A percentile compares a stretch with the other conserved stretches of the same genome.
These are phyloP conservation scores for Spatulosminthurus flaviceps DNA, from an alignment of 2,888 invertebrate genomes.

Conservation along the genomic window DNA sequence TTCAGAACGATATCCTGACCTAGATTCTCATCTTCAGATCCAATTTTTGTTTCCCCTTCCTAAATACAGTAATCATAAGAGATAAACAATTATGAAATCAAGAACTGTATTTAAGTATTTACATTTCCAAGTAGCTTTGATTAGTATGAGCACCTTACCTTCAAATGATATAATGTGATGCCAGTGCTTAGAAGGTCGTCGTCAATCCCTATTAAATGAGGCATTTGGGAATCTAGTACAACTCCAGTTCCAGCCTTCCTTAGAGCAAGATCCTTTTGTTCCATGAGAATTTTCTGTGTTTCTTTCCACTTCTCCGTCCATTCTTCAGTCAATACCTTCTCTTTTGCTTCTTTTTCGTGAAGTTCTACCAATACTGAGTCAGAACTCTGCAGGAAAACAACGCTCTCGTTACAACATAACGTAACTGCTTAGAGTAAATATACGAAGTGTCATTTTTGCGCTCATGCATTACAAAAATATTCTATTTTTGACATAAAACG, in stretches of 20 bases:
- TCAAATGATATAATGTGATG: slow-evolving; percentile 88
- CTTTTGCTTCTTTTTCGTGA: slow-evolving; percentile 87
- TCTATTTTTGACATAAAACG: too few relatives aligned
- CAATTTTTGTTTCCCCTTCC: slow-evolving; percentile 88
- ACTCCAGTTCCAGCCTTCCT: slow-evolving; percentile 89
- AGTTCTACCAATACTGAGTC: slow-evolving; percentile 78
- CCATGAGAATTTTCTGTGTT: slow-evolving; percentile 86
- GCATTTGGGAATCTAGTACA: slow-evolving; percentile 88
- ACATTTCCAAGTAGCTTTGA: too few relatives aligned
- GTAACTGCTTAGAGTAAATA: too few relatives aligned
- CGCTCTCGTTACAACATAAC: too few relatives aligned
- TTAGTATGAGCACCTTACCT: slow-evolving; percentile 70
- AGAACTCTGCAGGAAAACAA: slow-evolving; percentile 66
- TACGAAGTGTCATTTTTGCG: too few relatives aligned
- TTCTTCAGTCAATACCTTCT: slow-evolving; percentile 84
- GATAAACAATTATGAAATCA: neutral
- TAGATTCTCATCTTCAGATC: slow-evolving; percentile 75
- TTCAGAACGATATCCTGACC: slow-evolving; percentile 81
- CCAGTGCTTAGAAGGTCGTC: slow-evolving; percentile 90
- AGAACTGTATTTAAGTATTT: too few relatives aligned
- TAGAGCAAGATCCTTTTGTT: slow-evolving; percentile 85
- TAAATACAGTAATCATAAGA: slow-evolving; percentile 65
- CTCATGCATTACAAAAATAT: too few relatives aligned
- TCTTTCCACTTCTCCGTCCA: slow-evolving; percentile 95
- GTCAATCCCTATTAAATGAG: slow-evolving; percentile 90